phyloP scores from a whole-genome alignment of 2,797 vertebrate species.

The Picus viridis region DNA sequence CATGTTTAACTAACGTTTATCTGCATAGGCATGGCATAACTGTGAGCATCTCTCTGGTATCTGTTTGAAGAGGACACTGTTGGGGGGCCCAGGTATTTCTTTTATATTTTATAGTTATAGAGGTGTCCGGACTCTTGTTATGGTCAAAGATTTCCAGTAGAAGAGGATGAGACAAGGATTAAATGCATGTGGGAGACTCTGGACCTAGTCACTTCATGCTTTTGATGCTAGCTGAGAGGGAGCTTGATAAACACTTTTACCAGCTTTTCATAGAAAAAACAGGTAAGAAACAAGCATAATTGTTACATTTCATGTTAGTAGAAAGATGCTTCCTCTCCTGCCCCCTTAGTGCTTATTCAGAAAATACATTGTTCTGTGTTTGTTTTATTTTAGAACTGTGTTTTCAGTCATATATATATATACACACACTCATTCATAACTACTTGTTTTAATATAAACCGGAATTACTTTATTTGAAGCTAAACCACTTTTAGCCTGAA shows the following conservation, averaged over 20 bases:
- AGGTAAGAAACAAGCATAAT: constrained; percentile 62
- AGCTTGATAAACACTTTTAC: constrained; percentile 57
- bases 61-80: constrained; percentile 69
- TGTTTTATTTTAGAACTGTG: neutral
- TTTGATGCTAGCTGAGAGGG: constrained; percentile 70
- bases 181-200: constrained; percentile 64
- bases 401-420: neutral
- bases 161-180: constrained; percentile 72
- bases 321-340: neutral
- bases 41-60: constrained; percentile 58
- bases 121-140: constrained; percentile 67
- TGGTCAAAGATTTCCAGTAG: constrained; percentile 68
- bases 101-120: constrained; percentile 76
- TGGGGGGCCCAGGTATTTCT: constrained; percentile 75
- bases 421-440: neutral
- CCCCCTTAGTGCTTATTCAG: neutral
- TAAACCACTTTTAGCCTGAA: neutral
- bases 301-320: neutral
- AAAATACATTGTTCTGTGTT: neutral
- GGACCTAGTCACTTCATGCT: constrained; percentile 67
- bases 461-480: neutral
- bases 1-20: constrained; percentile 55
- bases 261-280: constrained; percentile 47
- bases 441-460: neutral
- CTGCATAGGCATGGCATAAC: constrained; percentile 58